phyloP scores from a whole-genome alignment of 2,113 vertebrate genomes.

The Emydura subglobosa region DNA sequence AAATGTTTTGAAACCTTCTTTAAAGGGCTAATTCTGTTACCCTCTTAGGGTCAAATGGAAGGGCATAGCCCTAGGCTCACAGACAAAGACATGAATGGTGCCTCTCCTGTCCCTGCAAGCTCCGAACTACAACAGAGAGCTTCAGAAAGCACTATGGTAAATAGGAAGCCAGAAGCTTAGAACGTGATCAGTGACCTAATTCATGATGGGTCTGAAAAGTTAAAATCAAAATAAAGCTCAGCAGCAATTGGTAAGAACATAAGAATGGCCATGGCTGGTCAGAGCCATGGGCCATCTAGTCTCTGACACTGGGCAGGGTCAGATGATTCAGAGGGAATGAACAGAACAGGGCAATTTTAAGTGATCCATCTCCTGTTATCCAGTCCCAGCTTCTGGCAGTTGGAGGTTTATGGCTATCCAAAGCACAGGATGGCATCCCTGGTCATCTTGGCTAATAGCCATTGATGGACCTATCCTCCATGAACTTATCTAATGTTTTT shows the following conservation, averaged over 20 bases:
- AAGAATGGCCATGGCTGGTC: background rate
- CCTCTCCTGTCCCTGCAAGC: background rate
- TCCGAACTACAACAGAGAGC: background rate
- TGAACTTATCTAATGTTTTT: background rate
- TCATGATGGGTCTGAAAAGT: background rate
- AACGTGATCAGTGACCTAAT: background rate
- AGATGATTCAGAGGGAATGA: background rate
- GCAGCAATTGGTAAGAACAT: background rate
- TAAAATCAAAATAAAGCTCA: background rate
- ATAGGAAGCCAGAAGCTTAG: background rate
- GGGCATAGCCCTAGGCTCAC: background rate
- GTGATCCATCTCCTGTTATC: background rate
- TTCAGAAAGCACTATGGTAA: background rate
- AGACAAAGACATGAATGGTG: background rate
- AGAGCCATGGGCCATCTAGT: background rate
- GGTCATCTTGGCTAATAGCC: background rate
- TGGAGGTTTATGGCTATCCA: background rate
- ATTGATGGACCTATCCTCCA: background rate
- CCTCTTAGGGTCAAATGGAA: background rate
- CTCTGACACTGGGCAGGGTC: background rate
- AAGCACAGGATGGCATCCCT: background rate
- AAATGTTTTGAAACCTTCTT: background rate
- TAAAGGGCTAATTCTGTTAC: background rate
- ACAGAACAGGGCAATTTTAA: background rate
- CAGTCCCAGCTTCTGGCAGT: background rate